These are phyloP conservation scores for Lochmaea crataegi DNA, from an alignment of 2,888 invertebrate species.

Conservation along the genomic window DNA sequence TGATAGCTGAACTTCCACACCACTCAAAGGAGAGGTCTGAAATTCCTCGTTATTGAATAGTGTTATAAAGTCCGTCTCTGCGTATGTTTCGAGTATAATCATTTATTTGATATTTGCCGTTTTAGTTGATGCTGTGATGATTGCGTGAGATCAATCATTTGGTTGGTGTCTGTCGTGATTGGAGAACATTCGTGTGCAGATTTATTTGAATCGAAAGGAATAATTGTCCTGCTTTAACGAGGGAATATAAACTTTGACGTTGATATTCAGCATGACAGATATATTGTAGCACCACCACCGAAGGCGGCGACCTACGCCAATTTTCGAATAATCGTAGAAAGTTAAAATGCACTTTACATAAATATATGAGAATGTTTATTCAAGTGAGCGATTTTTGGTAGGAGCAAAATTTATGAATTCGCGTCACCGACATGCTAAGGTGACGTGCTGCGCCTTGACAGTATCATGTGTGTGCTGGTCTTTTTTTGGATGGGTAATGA, in stretches of 20 bases:
- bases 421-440: no score
- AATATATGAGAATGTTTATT: background rate
- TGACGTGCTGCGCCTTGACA: no score
- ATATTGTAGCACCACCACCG: slow-evolving; percentile 10
- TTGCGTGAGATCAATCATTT: slow-evolving; percentile 41
- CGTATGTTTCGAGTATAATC: slow-evolving; percentile 24
- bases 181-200: slow-evolving; percentile 33
- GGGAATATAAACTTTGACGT: slow-evolving; percentile 30
- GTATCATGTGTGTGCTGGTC: no score
- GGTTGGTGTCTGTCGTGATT: slow-evolving; percentile 37
- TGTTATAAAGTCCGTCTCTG: slow-evolving; percentile 19
- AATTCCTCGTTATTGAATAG: background rate
- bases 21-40: no score
- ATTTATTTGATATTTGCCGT: slow-evolving; percentile 40
- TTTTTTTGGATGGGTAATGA: no score
- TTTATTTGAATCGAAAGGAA: slow-evolving; percentile 30
- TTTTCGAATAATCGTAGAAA: background rate
- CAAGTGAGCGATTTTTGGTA: background rate
- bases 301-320: slow-evolving; percentile 17
- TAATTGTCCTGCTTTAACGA: slow-evolving; percentile 33
- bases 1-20: no score
- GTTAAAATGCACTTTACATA: background rate
- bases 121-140: slow-evolving; percentile 32
- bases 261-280: slow-evolving; percentile 29
- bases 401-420: no score